A percentile compares a stretch with the other conserved stretches of the same genome.
Evolutionary conservation across 2,888 invertebrate species (phyloP).

Genomic region (Chrysolina oricalcia): DNA sequence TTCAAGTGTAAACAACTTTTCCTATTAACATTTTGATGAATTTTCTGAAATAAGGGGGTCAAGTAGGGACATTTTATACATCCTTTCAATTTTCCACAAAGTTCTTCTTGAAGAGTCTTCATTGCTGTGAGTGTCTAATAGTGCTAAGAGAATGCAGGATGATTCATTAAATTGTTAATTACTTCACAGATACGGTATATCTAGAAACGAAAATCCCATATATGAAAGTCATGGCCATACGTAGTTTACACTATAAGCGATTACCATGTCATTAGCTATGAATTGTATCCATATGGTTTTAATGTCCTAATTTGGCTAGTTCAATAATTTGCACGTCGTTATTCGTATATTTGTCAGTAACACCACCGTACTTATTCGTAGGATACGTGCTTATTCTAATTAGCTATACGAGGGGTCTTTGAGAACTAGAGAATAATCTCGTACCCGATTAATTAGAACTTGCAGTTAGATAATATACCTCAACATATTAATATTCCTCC

Average conservation of each 20-base stretch:
- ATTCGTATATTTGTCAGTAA: not conserved
- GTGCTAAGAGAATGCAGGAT: too few relatives aligned
- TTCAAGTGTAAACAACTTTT: too few relatives aligned
- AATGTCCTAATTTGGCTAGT: not conserved
- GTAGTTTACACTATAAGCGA: not conserved
- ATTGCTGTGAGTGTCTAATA: too few relatives aligned
- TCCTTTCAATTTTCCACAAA: too few relatives aligned
- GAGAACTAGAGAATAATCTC: not conserved
- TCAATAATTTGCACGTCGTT: conserved; percentile 1
- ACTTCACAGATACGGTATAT: not conserved
- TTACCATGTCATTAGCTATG: not conserved
- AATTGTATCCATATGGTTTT: not conserved
- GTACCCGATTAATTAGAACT: too few relatives aligned
- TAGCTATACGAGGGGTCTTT: not conserved
- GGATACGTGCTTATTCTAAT: not conserved
- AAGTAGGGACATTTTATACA: too few relatives aligned
- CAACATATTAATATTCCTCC: too few relatives aligned
- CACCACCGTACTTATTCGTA: too few relatives aligned
- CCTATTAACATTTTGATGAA: too few relatives aligned
- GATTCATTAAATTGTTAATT: not conserved
- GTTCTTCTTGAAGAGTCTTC: too few relatives aligned
- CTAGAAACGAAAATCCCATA: not conserved
- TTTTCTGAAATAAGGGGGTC: too few relatives aligned
- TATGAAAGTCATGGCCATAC: not conserved
- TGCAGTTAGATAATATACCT: too few relatives aligned